phyloP scores from a whole-genome alignment of 2,113 vertebrate genomes.

The Nothobranchius furzeri region DNA sequence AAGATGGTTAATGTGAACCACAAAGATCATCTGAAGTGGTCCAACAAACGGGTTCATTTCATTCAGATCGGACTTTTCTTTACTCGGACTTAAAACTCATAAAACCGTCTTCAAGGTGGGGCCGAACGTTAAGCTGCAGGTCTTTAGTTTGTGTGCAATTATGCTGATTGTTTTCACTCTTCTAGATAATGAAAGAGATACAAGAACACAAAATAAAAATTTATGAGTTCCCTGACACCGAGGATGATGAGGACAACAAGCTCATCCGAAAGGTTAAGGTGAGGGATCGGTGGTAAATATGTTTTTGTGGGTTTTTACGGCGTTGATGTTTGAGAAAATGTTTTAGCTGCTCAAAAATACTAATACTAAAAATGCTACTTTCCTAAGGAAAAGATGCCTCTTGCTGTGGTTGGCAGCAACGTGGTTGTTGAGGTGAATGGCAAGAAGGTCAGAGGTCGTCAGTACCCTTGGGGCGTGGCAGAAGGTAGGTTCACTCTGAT shows the following conservation, averaged over 20 bases:
- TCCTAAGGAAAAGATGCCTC: conserved; percentile 80
- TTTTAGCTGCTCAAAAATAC: no score
- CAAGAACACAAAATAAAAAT: conserved; percentile 85
- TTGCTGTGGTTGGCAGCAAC: conserved; percentile 83
- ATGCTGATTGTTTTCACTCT: conserved; percentile 2
- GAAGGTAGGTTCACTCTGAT: conserved; percentile 74
- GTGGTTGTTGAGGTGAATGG: conserved; percentile 82
- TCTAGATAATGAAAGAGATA: conserved; percentile 84
- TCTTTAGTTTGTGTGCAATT: no score
- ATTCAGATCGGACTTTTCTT: no score
- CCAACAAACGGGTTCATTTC: no score
- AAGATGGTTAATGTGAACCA: no score
- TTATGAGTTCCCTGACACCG: conserved; percentile 82
- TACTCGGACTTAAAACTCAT: no score
- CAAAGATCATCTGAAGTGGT: no score
- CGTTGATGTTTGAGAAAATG: no score
- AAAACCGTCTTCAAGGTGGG: no score
- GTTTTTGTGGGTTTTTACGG: not conserved
- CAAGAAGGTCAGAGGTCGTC: conserved; percentile 83
- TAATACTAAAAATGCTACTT: not conserved
- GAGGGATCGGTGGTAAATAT: not conserved
- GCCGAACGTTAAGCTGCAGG: no score
- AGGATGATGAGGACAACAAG: conserved; percentile 82
- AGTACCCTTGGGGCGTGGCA: conserved; percentile 85
- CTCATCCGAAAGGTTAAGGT: conserved; percentile 83